Evolutionary conservation across 2,113 vertebrate genomes (phyloP).

Genomic region (Pontoporia blainvillei): DNA sequence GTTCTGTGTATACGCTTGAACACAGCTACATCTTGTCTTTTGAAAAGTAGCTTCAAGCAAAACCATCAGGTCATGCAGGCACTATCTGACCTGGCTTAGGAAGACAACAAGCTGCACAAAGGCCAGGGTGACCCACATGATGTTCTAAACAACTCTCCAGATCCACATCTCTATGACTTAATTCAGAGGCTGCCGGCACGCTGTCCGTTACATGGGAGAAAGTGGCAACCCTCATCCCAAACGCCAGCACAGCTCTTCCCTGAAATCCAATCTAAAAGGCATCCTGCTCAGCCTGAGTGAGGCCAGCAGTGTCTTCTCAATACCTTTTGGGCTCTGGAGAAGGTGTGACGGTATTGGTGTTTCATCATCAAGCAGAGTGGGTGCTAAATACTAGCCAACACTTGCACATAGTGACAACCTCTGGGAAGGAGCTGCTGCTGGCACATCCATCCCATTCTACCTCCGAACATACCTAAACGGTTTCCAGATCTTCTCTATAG

Average conservation of each 20-base stretch:
- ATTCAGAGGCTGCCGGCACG: background rate
- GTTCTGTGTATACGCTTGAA: background rate
- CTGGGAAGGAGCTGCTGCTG: background rate
- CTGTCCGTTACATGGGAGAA: background rate
- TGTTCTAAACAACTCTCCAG: background rate
- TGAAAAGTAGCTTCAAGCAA: slow-evolving; percentile 24
- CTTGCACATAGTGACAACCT: background rate
- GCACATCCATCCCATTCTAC: background rate
- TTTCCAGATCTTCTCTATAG: background rate
- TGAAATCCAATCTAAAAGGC: background rate
- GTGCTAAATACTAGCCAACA: background rate
- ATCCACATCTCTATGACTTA: background rate
- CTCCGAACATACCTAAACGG: background rate
- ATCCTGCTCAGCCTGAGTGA: background rate
- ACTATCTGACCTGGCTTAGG: background rate
- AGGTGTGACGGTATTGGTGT: background rate
- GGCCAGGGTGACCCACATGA: background rate
- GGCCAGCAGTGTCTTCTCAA: background rate
- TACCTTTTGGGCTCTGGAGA: background rate
- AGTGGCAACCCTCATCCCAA: background rate
- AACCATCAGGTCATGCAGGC: background rate
- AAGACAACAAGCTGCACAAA: background rate
- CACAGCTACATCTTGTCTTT: background rate
- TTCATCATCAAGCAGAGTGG: background rate
- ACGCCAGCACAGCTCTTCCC: background rate